These are phyloP conservation scores for Oscheius onirici DNA, from an alignment of 2,888 invertebrate genomes.

Conservation along the genomic window DNA sequence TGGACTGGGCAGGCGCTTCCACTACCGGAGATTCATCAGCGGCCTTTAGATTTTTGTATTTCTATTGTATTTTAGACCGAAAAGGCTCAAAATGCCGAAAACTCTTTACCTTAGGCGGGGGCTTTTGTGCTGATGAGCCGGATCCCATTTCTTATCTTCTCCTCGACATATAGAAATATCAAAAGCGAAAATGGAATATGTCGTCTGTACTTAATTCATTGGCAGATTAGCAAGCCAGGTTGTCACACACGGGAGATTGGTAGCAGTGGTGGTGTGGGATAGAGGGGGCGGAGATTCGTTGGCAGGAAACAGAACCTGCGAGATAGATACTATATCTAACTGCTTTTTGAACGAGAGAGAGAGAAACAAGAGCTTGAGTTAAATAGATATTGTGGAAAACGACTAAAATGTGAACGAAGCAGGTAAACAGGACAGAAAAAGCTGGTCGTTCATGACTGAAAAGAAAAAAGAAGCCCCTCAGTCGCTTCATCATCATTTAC, in stretches of 20 bases:
- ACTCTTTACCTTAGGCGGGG: conserved; percentile 18
- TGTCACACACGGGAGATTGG: conserved; percentile 9
- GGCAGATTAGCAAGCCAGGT: conserved; percentile 14
- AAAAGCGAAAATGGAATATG: not conserved
- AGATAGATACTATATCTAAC: not conserved
- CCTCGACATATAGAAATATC: not conserved
- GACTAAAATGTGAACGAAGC: no score
- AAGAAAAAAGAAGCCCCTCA: no score
- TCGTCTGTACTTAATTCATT: no score
- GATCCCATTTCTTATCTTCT: conserved; percentile 11
- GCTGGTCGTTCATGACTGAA: no score
- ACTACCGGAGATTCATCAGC: conserved; percentile 42
- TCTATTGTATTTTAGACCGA: not conserved
- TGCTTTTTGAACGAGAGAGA: conserved; percentile 8
- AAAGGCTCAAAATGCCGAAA: conserved; percentile 5
- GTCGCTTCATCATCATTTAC: no score
- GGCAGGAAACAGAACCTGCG: not conserved
- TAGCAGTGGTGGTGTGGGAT: conserved; percentile 17
- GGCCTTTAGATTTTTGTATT: conserved; percentile 8
- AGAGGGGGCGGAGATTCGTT: conserved; percentile 18
- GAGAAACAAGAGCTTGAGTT: not conserved
- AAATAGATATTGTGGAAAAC: no score
- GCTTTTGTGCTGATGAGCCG: conserved; percentile 22
- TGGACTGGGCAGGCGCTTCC: conserved; percentile 44
- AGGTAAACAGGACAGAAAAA: no score